These are phyloP conservation scores for Eulemur rubriventer DNA, from an alignment of 2,797 vertebrate species.

Conservation along the genomic window DNA sequence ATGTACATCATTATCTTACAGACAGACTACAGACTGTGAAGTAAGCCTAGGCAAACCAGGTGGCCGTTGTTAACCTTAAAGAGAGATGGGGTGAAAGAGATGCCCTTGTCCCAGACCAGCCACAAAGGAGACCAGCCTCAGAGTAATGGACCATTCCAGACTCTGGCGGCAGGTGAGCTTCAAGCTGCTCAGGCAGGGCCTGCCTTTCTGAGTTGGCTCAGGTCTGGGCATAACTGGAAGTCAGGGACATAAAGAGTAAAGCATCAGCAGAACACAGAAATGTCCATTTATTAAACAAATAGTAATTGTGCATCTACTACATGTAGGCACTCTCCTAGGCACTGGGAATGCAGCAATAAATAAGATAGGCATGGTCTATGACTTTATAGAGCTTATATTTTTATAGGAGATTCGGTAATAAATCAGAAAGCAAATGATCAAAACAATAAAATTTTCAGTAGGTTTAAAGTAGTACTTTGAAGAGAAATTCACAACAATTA, in stretches of 20 bases:
- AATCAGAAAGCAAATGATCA: neutral
- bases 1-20: neutral
- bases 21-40: neutral
- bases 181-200: accelerated
- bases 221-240: neutral
- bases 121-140: neutral
- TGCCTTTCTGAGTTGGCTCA: neutral
- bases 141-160: neutral
- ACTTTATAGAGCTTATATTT: neutral
- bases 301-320: neutral
- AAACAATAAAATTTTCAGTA: neutral
- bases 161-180: neutral
- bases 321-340: neutral
- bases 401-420: neutral
- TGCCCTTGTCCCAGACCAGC: neutral
- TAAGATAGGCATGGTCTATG: neutral
- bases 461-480: neutral
- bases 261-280: neutral
- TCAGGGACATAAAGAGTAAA: neutral
- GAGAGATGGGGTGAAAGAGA: accelerated
- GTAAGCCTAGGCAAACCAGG: neutral
- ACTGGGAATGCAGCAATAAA: neutral
- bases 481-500: neutral
- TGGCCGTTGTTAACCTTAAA: neutral
- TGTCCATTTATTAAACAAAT: neutral